Conservation (phyloP, 2,888 invertebrate genomes). For the Aromia moschata region DNA sequence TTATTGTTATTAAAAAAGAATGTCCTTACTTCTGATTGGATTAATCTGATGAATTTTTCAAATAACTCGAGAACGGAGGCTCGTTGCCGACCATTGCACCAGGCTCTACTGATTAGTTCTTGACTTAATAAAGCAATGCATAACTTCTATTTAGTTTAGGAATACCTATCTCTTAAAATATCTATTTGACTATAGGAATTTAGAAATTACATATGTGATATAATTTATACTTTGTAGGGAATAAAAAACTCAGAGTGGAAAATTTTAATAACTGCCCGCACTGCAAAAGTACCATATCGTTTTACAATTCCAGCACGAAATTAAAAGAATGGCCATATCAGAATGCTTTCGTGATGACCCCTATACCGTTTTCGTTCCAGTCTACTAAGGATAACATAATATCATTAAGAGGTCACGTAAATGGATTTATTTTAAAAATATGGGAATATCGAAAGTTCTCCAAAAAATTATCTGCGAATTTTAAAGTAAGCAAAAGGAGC, state of each 20-base stretch:
- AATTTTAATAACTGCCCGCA: constrained; percentile 79
- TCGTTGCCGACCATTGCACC: too few relatives aligned
- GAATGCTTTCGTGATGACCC: constrained; percentile 77
- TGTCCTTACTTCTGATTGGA: too few relatives aligned
- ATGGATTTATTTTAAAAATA: constrained; percentile 83
- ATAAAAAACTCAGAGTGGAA: constrained; percentile 73
- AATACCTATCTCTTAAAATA: background rate
- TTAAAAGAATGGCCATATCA: constrained; percentile 68
- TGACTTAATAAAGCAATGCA: too few relatives aligned
- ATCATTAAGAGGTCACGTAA: constrained; percentile 66
- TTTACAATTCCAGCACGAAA: constrained; percentile 65
- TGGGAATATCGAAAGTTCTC: constrained; percentile 76
- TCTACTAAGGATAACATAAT: constrained; percentile 57
- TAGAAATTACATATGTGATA: too few relatives aligned
- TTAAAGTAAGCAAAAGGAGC: constrained; percentile 42
- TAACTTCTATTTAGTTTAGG: too few relatives aligned
- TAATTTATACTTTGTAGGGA: constrained; percentile 64
- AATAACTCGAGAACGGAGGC: too few relatives aligned
- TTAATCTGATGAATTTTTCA: too few relatives aligned
- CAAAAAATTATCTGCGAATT: constrained; percentile 39
- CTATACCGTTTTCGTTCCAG: constrained; percentile 73
- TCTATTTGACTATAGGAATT: too few relatives aligned
- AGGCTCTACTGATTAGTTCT: too few relatives aligned
- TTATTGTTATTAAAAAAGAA: too few relatives aligned
- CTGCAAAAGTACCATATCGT: constrained; percentile 71